A percentile compares a stretch with the other conserved stretches of the same genome.
Conservation (phyloP, 2,797 vertebrate species). For the Halcyon leucocephala region DNA sequence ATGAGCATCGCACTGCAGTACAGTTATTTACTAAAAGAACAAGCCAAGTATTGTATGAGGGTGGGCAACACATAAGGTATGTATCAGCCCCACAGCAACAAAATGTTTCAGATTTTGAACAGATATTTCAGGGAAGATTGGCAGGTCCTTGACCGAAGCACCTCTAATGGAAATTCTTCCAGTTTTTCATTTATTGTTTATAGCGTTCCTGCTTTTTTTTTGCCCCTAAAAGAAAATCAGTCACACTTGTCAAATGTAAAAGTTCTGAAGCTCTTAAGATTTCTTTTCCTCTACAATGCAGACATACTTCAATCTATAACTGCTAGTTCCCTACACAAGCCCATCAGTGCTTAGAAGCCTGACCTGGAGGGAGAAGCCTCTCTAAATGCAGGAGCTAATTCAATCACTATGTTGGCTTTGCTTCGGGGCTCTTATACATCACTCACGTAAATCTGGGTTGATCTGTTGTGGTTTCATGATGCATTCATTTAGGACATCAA, state of each 20-base stretch:
- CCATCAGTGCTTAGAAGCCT: conserved; percentile 24
- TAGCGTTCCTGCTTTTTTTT: background rate
- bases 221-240: background rate
- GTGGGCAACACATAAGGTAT: conserved; percentile 1
- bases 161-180: conserved; percentile 8
- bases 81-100: background rate
- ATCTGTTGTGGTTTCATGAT: conserved; percentile 64
- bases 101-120: conserved; percentile 36
- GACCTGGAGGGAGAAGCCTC: conserved; percentile 58
- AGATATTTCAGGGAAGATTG: conserved; percentile 37
- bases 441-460: conserved; percentile 65
- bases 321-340: background rate
- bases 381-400: conserved; percentile 65
- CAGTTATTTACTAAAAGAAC: background rate
- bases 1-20: background rate
- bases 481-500: conserved; percentile 58
- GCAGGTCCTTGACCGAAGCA: background rate
- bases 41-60: background rate
- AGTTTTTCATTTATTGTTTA: background rate
- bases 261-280: conserved; percentile 33
- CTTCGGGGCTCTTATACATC: conserved; percentile 52
- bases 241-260: conserved; percentile 45
- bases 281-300: background rate
- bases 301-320: conserved; percentile 15
- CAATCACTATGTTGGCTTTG: conserved; percentile 66